Percentiles rank a stretch among this genome's conserved stretches.
Conservation (phyloP, 2,113 vertebrate species). For the Colinus virginianus region DNA sequence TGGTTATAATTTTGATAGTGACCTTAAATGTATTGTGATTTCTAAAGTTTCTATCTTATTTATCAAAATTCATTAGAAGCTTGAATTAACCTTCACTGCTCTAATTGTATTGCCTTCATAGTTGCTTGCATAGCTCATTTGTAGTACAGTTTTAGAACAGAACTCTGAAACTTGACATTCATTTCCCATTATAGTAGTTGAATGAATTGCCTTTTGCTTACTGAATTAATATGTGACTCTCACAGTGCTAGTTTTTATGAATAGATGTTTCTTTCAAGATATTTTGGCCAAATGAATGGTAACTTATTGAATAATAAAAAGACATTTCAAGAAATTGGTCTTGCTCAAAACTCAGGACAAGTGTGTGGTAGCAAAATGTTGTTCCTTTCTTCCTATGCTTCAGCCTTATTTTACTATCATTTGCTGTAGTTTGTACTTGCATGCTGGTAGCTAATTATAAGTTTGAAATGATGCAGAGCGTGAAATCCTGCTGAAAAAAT, state of each 20-base stretch:
- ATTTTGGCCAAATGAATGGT: not conserved
- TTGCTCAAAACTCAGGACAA: not conserved
- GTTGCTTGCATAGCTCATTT: not conserved
- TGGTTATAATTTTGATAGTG: conserved; percentile 11
- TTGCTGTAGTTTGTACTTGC: conserved; percentile 33
- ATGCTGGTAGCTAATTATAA: conserved; percentile 41
- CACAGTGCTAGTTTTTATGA: not conserved
- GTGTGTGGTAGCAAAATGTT: not conserved
- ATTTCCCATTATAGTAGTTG: not conserved
- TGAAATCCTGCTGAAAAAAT: conserved; percentile 26
- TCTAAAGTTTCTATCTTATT: not conserved
- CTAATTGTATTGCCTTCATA: not conserved
- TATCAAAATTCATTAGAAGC: not conserved
- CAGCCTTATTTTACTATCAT: conserved; percentile 46
- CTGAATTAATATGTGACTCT: not conserved
- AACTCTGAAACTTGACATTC: not conserved
- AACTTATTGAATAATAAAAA: not conserved
- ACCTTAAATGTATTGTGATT: not conserved
- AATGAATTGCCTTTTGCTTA: not conserved
- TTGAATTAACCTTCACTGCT: not conserved
- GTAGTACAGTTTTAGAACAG: not conserved
- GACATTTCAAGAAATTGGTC: not conserved
- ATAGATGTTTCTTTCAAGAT: not conserved
- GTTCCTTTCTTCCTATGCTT: not conserved
- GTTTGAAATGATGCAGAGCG: conserved; percentile 42